Conservation (phyloP, 1,140 invertebrate species). For the Scaptomyza hsui region DNA sequence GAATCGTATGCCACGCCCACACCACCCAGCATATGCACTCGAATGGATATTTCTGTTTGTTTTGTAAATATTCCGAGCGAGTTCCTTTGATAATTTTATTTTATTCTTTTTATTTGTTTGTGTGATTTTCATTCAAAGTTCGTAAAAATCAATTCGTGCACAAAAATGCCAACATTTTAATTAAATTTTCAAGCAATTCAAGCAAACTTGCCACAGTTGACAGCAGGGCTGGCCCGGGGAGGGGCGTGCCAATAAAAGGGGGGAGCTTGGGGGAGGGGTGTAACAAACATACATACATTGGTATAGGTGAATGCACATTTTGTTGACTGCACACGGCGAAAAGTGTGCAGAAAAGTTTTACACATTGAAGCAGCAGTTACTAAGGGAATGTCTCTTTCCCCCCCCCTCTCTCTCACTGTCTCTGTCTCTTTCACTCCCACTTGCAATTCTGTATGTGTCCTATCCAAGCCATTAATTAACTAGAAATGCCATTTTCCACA, state of each 20-base stretch:
- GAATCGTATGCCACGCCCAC: slow-evolving; percentile 8
- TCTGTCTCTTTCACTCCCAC: neutral
- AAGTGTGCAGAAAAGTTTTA: slow-evolving; percentile 64
- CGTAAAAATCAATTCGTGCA: slow-evolving; percentile 60
- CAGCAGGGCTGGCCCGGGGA: slow-evolving; percentile 5
- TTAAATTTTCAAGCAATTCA: slow-evolving; percentile 76
- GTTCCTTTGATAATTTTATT: slow-evolving; percentile 17
- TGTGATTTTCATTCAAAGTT: slow-evolving; percentile 8
- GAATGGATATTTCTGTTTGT: slow-evolving; percentile 16
- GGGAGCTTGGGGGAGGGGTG: neutral
- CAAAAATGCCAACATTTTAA: slow-evolving; percentile 73
- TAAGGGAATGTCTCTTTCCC: neutral
- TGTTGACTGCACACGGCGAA: slow-evolving; percentile 56
- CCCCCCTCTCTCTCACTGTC: neutral
- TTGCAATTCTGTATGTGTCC: slow-evolving; percentile 9
- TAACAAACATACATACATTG: neutral
- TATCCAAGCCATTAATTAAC: slow-evolving; percentile 75
- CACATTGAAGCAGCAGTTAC: slow-evolving; percentile 9
- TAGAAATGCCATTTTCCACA: slow-evolving; percentile 82
- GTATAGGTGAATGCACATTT: slow-evolving; percentile 45
- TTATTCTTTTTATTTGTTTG: slow-evolving; percentile 1
- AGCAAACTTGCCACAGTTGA: slow-evolving; percentile 63
- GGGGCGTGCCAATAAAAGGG: neutral
- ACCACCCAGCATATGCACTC: neutral
- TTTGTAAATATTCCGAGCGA: slow-evolving; percentile 27